Base-by-base conservation (phyloP, 2,888 invertebrate genomes). In the Campopleginae sp. region DNA sequence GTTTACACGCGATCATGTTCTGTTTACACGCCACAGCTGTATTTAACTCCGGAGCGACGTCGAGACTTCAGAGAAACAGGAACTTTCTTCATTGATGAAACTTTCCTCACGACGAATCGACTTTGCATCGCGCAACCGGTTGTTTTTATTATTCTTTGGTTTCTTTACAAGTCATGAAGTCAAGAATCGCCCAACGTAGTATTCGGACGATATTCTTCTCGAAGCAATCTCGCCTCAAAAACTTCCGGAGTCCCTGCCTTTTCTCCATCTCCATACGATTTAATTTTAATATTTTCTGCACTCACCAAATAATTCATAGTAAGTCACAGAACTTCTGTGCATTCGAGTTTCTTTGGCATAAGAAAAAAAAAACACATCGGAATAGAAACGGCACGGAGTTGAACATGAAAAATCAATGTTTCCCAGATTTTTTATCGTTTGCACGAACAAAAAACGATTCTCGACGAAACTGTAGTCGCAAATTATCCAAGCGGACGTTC, bases 121-220 rank as follows among this genome's bases (percentile, higher is more conserved):
- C 19, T 38, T 42, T 19, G 27, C 42, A 42, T 66, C n/a, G n/a
- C n/a, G 38, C 42, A 12, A 38, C 10, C 42, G 38, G 19, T 19
- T 66, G 66, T 66, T 66, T 66, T 66, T 66, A 66, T 66, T 66
- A 19, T 38, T 66, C 19, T 5, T 66, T 1, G n/a, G 12, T 66
- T 8, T 58, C 5, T 8, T 58, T 14, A 27, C 27, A 14, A 48
- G 58, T 27, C 27, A 27, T 14, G 14, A 27, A 27, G 27, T 58
- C 23, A 58, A 8, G 27, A 58, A 27, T 58, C 14, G 14, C 14
- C 58, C 12, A 14, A 14, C 14, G 27, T 23, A 17, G 14, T 2
- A 27, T 27, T 14, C 27, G 14, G 14, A 38, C 38, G 38, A 38
- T n/a, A n/a, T 38, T 38, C 10, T 38, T 58, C 27, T 14, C 14